Evolutionary conservation across 2,113 vertebrate species (phyloP), one percentile per base, ranked within the genome.

Genomic region (Nesospiza acunhae): DNA sequence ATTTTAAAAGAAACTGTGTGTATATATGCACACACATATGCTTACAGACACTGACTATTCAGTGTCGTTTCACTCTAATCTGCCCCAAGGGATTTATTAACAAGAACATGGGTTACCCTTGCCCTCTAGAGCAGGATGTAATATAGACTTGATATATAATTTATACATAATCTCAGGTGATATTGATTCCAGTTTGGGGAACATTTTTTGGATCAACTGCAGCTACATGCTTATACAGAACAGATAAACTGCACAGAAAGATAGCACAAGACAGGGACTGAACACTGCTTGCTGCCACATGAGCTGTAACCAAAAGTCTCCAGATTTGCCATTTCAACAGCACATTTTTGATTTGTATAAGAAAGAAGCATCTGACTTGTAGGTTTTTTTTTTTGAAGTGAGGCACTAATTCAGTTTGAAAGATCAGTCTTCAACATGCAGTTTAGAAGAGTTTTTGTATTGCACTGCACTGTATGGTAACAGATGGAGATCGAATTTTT

Each of bases 31-130:
- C 1, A 53, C 17, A 53, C 15, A 31, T 12, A 8, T 4, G 4
- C 31, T 27, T 37, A 53, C 8, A 55, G 22, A 33, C n/a, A 39
- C 28, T 47, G 18, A 33, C 23, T 47, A 19, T 55, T 28, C 49
- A 63, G 27, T 22, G 14, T 33, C 0, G 0, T n/a, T 74, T 55
- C 49, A 47, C 49, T n/a, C 41, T 15, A 33, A 55, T 39, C n/a
- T 17, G 4, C 28, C n/a, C 19, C 28, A 28, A 56, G 69, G 5
- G 6, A 64, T 64, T 64, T 24, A 49, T 16, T 30, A 56, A 41
- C 15, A 49, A 64, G n/a, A 84, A 56, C 12, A 22, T 8, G 10
- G 16, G 24, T 24, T 49, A 41, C 24, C 13, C 9, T 75, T 9
- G 2, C 13, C 24, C 58, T n/a, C 35, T 41, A 66, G 21, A 20